Evolutionary conservation across 1,140 invertebrate genomes (phyloP), one percentile per base, ranked within the genome.

Genomic region (Akabosia matsudoensis): DNA sequence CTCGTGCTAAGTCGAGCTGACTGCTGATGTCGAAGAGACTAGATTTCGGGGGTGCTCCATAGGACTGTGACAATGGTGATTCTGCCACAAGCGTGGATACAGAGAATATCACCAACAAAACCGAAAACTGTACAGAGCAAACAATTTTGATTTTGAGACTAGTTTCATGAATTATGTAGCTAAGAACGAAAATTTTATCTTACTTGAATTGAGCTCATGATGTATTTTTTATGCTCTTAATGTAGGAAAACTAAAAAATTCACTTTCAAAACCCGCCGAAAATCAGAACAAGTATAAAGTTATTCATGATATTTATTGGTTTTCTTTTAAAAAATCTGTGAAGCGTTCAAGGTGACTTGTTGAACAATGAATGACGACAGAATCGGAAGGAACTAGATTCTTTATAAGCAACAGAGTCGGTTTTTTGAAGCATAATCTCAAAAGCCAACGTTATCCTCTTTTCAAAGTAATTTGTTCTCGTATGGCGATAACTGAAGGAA

Each of bases 61-160:
- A 75, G 52, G 70, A 75, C 33, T 37, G 64, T 70, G 73, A 54
- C n/a, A n/a, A n/a, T 74, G n/a, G 67, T 24, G 18, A 45, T 52
- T 70, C 67, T 51, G n/a, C 7, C 61, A 75, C n/a, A 18, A 45
- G 13, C 3, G 33, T 14, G 4, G 70, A 1, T 4, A 37, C 16
- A 7, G 24, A 2, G 24, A 67, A 10, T 67, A 30, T 4, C n/a
- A 31, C 14, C 14, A 67, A 31, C 26, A 67, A 28, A 10, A 22
- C 28, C 61, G 22, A 7, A 31, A 28, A 10, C 61, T 67, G 61
- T 13, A 61, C 3, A 67, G 13, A 67, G 14, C 3, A 61, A 61
- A n/a, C n/a, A n/a, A n/a, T n/a, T n/a, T n/a, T n/a, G n/a, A n/a
- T n/a, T n/a, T n/a, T n/a, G n/a, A n/a, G n/a, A n/a, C n/a, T n/a